phyloP scores from a whole-genome alignment of 2,797 vertebrate species.

The Leuciscus waleckii region DNA sequence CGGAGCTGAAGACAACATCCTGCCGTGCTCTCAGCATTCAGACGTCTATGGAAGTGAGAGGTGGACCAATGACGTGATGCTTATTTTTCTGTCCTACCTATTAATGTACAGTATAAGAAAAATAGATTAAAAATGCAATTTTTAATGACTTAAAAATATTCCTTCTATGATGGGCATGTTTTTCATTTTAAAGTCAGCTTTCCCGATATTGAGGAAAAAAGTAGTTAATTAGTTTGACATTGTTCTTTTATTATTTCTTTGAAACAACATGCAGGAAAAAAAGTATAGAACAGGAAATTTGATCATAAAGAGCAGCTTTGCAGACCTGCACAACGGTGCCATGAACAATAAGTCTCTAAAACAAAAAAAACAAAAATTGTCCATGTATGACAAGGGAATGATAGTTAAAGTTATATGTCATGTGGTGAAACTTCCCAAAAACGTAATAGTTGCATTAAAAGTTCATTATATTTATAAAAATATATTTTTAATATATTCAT shows the following conservation, averaged over 20 bases:
- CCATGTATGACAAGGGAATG: background rate
- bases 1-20: slow-evolving; percentile 53
- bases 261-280: too few species aligned
- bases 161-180: slow-evolving; percentile 6
- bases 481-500: too few species aligned
- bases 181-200: background rate
- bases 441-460: background rate
- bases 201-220: background rate
- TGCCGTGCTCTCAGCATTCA: slow-evolving; percentile 57
- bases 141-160: background rate
- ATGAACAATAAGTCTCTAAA: background rate
- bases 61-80: background rate
- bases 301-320: background rate
- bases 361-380: background rate
- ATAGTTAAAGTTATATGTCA: background rate
- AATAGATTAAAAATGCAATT: background rate
- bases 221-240: background rate
- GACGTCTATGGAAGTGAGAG: slow-evolving; percentile 69
- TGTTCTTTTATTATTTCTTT: background rate
- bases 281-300: background rate
- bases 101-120: background rate
- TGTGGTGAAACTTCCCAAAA: background rate
- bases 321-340: background rate
- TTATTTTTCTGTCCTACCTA: background rate
- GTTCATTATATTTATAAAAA: background rate